Conservation (phyloP, 1,140 invertebrate species). For the Pararge aegeria region DNA sequence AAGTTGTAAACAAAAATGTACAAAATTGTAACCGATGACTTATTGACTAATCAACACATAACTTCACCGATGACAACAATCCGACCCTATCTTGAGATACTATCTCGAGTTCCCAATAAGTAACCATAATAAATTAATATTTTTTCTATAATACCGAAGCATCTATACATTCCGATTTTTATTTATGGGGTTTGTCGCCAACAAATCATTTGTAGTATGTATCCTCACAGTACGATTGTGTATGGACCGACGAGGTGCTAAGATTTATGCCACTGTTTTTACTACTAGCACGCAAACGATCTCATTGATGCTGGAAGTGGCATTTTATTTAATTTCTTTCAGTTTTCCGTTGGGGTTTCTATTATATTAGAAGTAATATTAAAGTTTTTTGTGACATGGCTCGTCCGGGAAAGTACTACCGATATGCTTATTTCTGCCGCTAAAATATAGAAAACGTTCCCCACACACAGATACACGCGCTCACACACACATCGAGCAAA, state of each 20-base stretch:
- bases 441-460: no score
- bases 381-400: no score
- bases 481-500: no score
- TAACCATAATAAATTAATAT: constrained; percentile 53
- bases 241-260: constrained; percentile 51
- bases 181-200: constrained; percentile 51
- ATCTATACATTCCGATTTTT: constrained; percentile 38
- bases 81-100: constrained; percentile 8
- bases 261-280: constrained; percentile 51
- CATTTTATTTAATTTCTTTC: not conserved
- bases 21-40: not conserved
- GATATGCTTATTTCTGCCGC: no score
- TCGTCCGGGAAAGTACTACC: no score
- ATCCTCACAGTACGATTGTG: constrained; percentile 31
- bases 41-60: constrained; percentile 16
- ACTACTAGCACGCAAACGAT: not conserved
- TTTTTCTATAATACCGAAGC: constrained; percentile 42
- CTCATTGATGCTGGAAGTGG: not conserved
- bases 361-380: no score
- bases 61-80: constrained; percentile 13
- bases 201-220: constrained; percentile 61
- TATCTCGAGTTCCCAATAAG: constrained; percentile 31
- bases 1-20: constrained; percentile 6
- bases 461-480: no score
- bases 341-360: no score